Percentiles rank a stretch among this genome's conserved stretches.
These are phyloP conservation scores for Gopherus evgoodei DNA, from an alignment of 2,113 vertebrate species.

Conservation along the genomic window DNA sequence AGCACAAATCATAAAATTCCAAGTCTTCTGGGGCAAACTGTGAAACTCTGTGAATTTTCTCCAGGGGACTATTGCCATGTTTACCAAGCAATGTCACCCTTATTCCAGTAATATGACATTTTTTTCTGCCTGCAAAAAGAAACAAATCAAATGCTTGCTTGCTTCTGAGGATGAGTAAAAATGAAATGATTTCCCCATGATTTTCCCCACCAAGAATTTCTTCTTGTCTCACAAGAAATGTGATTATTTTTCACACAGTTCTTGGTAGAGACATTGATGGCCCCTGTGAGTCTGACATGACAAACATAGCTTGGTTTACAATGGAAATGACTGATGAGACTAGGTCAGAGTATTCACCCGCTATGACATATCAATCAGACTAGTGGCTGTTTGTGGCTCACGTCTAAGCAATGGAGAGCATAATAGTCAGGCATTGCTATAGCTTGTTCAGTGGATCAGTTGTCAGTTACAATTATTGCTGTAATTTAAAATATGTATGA, in stretches of 20 bases:
- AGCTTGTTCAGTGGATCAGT: constrained; percentile 4
- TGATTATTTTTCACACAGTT: background rate
- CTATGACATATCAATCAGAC: background rate
- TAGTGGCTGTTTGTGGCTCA: background rate
- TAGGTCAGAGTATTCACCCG: background rate
- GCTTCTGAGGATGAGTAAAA: constrained; percentile 14
- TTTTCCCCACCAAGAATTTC: background rate
- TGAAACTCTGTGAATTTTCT: background rate
- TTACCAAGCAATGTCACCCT: background rate
- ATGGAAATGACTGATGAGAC: constrained; percentile 19
- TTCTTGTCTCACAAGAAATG: background rate
- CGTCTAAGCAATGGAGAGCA: background rate
- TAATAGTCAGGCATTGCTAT: background rate
- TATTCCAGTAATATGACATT: background rate
- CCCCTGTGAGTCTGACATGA: background rate
- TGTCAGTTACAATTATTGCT: constrained; percentile 33
- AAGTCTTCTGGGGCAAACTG: background rate
- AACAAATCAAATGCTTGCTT: background rate
- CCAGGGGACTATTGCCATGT: background rate
- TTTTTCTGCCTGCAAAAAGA: background rate
- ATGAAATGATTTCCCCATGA: background rate
- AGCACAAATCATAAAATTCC: constrained; percentile 2
- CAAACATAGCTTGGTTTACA: constrained; percentile 20
- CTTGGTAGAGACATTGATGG: constrained; percentile 5
- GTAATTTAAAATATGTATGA: constrained; percentile 15